Evolutionary conservation across 2,888 invertebrate genomes (phyloP), one percentile per base, ranked within the genome.

Genomic region (Agelastica alni): DNA sequence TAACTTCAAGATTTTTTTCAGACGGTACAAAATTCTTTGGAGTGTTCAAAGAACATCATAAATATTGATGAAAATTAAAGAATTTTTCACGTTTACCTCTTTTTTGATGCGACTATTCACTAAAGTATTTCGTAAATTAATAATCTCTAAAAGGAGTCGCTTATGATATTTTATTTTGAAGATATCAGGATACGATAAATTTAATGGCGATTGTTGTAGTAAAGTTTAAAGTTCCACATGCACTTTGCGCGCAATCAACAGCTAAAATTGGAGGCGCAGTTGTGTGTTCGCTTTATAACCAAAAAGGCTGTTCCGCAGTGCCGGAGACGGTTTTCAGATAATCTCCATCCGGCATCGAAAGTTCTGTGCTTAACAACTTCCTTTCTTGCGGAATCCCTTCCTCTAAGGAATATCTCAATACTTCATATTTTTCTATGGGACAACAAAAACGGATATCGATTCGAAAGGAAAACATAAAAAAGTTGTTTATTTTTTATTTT

Each of bases 341-440:
- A 63, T 63, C 61, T 61, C 56, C 58, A 56, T 57, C 47, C 45
- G 56, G 59, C 26, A 63, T 63, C 60, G 61, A 58, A 56, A 61
- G 59, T 59, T 59, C 56, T 59, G 53, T 52, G 49, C 55, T 60
- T 58, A 56, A 53, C 53, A 49, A 48, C 58, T 60, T 56, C 53
- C 59, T 53, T 48, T 47, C 53, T 49, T 47, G 43, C 43, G 31
- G 43, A 26, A 42, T 20, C 9, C 49, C 55, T 39, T 45, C 43
- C 36, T 52, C 48, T 56, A 61, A 61, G 56, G 58, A 58, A 56
- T 49, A 26, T 28, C 16, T 30, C n/a, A 30, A 12, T 36, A 48
- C 28, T 36, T 43, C 51, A 43, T 36, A 43, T 51, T 51, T 51
- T 51, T 39, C n/a, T n/a, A n/a, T n/a, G n/a, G n/a, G n/a, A n/a